Conservation (phyloP, 2,113 vertebrate genomes). For the Oryzias woworae region DNA sequence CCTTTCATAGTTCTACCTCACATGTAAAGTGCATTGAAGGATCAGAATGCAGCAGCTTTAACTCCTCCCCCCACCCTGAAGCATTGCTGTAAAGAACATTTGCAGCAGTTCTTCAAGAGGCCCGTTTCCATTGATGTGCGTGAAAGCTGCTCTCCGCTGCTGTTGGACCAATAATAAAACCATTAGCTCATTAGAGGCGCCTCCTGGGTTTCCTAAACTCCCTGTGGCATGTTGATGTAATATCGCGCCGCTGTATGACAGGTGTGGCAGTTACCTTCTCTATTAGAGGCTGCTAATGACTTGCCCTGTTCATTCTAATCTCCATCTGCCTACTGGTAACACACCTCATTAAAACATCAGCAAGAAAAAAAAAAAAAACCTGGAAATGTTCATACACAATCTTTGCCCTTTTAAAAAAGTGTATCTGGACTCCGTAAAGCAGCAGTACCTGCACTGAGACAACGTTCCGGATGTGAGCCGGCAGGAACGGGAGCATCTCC, state of each 20-base stretch:
- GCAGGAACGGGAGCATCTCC: conserved; percentile 94
- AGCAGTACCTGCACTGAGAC: conserved; percentile 91
- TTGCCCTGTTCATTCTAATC: conserved; percentile 29
- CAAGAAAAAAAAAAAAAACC: background rate
- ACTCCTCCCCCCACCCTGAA: background rate
- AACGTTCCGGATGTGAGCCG: conserved; percentile 87
- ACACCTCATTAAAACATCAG: background rate
- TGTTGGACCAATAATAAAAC: background rate
- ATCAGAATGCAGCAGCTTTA: too few relatives aligned
- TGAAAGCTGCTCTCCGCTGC: background rate
- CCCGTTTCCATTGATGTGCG: background rate
- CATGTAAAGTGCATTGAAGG: too few relatives aligned
- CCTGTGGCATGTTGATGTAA: conserved; percentile 48
- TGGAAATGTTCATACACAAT: background rate
- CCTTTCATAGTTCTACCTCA: too few relatives aligned
- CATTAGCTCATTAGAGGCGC: conserved; percentile 24
- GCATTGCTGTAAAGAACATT: background rate
- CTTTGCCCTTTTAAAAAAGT: too few relatives aligned
- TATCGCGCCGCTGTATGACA: conserved; percentile 36
- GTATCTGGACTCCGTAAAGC: background rate
- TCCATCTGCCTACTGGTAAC: conserved; percentile 21
- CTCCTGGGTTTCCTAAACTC: conserved; percentile 24
- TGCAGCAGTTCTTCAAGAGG: background rate
- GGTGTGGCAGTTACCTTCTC: conserved; percentile 33
- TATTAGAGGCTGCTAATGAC: conserved; percentile 43